phyloP scores from a whole-genome alignment of 1,140 invertebrate species.

The Armadillidium nasatum region DNA sequence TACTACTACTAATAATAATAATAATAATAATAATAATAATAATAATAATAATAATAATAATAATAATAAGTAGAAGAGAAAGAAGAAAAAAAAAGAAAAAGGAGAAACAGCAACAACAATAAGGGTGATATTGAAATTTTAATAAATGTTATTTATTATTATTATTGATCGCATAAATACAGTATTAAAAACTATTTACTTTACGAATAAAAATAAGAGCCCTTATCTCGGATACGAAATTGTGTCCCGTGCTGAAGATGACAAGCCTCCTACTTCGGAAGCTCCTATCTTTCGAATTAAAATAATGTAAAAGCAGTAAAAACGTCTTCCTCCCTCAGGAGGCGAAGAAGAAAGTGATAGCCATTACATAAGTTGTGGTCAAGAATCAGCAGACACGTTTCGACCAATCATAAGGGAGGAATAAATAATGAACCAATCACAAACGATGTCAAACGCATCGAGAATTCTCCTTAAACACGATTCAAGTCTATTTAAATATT shows the following conservation, averaged over 20 bases:
- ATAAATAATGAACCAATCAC: background rate
- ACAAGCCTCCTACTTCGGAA: background rate
- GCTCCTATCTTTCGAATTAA: background rate
- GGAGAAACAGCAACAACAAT: no score
- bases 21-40: no score
- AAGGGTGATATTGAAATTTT: no score
- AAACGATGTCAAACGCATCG: background rate
- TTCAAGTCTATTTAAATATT: background rate
- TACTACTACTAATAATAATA: no score
- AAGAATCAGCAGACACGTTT: background rate
- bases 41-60: no score
- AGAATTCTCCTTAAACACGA: background rate
- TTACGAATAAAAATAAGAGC: no score
- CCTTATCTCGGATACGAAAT: background rate
- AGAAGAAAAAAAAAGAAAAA: no score
- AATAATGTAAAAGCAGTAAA: conserved; percentile 8
- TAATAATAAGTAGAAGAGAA: no score
- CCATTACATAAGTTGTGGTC: conserved; percentile 3
- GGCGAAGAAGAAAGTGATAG: background rate
- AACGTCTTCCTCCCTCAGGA: background rate
- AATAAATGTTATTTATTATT: no score
- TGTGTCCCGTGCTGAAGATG: background rate
- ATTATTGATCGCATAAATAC: no score
- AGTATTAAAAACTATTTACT: no score
- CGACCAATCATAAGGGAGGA: background rate